Evolutionary conservation across 2,113 vertebrate genomes (phyloP), one percentile per base, ranked within the genome.

Genomic region (Oncorhynchus keta): DNA sequence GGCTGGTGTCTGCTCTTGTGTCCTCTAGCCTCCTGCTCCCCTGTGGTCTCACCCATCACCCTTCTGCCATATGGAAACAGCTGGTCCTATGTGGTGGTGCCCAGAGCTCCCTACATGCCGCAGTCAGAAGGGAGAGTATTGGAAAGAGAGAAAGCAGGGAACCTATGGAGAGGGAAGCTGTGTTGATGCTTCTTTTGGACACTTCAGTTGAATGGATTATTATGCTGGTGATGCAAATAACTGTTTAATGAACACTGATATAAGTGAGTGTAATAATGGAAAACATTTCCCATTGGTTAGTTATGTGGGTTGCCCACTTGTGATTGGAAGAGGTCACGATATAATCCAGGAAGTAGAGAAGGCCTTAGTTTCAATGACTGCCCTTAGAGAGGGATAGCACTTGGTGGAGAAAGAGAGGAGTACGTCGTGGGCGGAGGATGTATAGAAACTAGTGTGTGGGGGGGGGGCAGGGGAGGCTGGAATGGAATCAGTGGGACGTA

Each of bases 11-110:
- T 76, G 77, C 70, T 75, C 78, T 68, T 22, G 57, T 70, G 80
- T 79, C 75, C 67, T 76, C 49, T 70, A 67, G 61, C 72, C 77
- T 73, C 75, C 74, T 76, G 81, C 62, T 73, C 77, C 32, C 70
- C 61, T 78, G 79, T 77, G 76, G 77, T 70, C 73, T 82, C 57
- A 68, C 66, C 75, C 80, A 28, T 28, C 74, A 76, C 65, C 51
- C 64, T 18, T 71, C 78, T 77, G 45, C 83, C 84, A 81, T 81
- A 84, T 88, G 86, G 87, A 89, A 85, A 83, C 89, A 76, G 88
- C 75, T 85, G 68, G 84, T 81, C 45, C 74, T 84, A 76, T 1
- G 80, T 51, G 71, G 65, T 68, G 51, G 51, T 55, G 14, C 51
- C 51, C 51, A 18, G 20, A 24, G 20, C 8, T 64, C 12, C n/a